Percentiles rank a stretch among this genome's conserved stretches.
These are phyloP conservation scores for Hetaerina americana DNA, from an alignment of 1,140 invertebrate genomes.

Conservation along the genomic window DNA sequence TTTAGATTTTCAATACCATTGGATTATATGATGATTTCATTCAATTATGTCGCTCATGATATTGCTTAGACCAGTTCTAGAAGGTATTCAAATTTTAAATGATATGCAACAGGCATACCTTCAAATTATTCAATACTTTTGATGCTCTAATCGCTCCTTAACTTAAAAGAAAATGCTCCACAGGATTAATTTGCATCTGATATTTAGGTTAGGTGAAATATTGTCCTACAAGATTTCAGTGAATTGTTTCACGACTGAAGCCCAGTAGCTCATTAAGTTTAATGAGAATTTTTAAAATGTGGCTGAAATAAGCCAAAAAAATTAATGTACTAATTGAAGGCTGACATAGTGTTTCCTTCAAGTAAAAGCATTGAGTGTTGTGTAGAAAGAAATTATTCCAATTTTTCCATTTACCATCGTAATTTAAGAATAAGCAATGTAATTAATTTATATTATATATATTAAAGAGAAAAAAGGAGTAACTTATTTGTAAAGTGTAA, in stretches of 20 bases:
- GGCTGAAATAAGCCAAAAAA: neutral
- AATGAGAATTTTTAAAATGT: neutral
- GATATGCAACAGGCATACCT: no score
- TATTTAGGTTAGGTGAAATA: no score
- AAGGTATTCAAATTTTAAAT: no score
- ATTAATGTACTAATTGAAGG: neutral
- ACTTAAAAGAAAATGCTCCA: no score
- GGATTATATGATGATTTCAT: no score
- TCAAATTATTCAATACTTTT: no score
- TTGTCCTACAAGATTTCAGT: no score
- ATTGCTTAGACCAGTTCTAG: no score
- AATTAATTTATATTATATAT: constrained; percentile 1
- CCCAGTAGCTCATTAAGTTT: neutral
- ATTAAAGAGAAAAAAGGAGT: neutral
- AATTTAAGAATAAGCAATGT: neutral
- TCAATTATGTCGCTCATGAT: no score
- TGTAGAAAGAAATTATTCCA: neutral
- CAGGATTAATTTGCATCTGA: no score
- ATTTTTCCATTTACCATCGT: neutral
- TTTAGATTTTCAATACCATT: no score
- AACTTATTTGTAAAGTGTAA: constrained; percentile 1
- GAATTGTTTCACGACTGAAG: neutral
- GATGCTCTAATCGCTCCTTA: no score
- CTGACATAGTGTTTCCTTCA: neutral
- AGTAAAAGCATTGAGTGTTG: neutral